Evolutionary conservation across 2,888 invertebrate genomes (phyloP), one percentile per base, ranked within the genome.

Genomic region (Eurytoma californica): DNA sequence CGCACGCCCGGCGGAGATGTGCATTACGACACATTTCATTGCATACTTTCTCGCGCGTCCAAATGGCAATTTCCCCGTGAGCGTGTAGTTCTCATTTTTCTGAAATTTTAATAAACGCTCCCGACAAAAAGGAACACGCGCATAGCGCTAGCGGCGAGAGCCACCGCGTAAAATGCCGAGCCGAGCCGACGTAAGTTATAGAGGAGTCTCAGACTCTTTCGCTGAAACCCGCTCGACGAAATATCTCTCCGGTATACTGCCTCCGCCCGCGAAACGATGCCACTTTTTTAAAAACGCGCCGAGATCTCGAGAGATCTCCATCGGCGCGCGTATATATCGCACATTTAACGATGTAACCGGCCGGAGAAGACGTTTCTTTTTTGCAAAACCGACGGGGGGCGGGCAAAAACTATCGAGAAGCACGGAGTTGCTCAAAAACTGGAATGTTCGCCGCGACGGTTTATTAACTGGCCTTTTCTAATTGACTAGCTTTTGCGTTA

Each of bases 11-110:
- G 18, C 60, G 51, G 47, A 76, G 79, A 81, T 78, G 73, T 68
- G 61, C 61, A 66, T 74, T 82, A 83, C 80, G 82, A 83, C 82
- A 83, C 82, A 83, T 84, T 85, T 84, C 83, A 85, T 85, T 85
- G 83, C 82, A 78, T 81, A 84, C 85, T 84, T 84, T 85, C 85
- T 80, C 83, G 81, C 60, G 60, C 47, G 68, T 51, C 24, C 12
- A 51, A 61, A 55, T 39, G 63, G 63, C 55, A 53, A 69, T 76
- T 70, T 55, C 55, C 69, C 49, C 14, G 24, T 24, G 39, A 20
- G 30, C 66, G 63, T 55, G 72, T 39, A 63, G 30, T 28, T 57
- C 73, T 24, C 65, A 66, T 73, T 67, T 67, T 74, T 74, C 58
- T 49, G 30, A 49, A 65, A 63, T 63, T 55, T 69, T 69, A 76